Percentiles rank a stretch among this genome's conserved stretches.
These are phyloP conservation scores for Teleogryllus oceanicus DNA, from an alignment of 2,888 invertebrate genomes.

Conservation along the genomic window DNA sequence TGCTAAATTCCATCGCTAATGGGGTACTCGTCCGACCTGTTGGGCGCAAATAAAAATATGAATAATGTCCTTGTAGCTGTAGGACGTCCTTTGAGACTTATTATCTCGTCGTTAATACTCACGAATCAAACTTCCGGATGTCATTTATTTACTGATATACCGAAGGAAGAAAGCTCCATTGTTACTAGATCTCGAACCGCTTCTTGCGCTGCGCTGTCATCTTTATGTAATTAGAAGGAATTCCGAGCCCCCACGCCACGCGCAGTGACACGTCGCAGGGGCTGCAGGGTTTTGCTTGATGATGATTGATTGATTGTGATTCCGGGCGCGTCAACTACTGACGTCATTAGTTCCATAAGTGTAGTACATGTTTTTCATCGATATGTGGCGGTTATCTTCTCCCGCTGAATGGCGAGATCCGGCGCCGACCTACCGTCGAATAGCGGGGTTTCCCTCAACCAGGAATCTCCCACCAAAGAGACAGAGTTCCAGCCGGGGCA, in stretches of 20 bases:
- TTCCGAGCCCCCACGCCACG: not conserved
- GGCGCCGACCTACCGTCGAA: too few relatives aligned
- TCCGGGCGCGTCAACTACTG: too few relatives aligned
- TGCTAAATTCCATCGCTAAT: not conserved
- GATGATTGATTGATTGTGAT: too few relatives aligned
- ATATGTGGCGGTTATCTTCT: too few relatives aligned
- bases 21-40: conserved; percentile 1
- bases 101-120: conserved; percentile 1
- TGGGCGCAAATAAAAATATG: conserved; percentile 7
- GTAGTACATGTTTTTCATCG: too few relatives aligned
- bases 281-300: not conserved
- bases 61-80: not conserved
- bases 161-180: not conserved
- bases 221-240: not conserved
- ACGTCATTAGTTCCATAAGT: too few relatives aligned
- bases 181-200: not conserved
- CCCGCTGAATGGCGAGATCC: too few relatives aligned
- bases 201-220: not conserved
- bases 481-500: too few relatives aligned
- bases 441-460: too few relatives aligned
- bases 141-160: not conserved
- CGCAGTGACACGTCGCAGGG: not conserved
- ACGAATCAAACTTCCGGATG: conserved; percentile 11
- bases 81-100: not conserved
- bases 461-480: too few relatives aligned